Base-by-base conservation (phyloP, 2,797 vertebrate genomes). In the Sebastes matsubarae region DNA sequence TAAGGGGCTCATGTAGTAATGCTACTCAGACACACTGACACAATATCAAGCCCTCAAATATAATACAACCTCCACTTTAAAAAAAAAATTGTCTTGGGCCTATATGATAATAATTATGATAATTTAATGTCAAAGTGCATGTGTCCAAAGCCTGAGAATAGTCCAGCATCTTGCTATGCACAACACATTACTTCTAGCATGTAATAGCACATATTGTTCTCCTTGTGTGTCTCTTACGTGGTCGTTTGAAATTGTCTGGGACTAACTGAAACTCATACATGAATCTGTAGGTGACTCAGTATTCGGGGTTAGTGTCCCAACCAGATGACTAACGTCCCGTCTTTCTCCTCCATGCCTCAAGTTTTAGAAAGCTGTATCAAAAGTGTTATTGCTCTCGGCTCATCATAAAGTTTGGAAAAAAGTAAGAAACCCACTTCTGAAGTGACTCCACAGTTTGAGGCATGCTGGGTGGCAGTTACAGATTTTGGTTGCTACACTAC, bases 401-500 rank as follows among this genome's bases (percentile, higher is more conserved):
- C 34, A 22, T 70, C 11, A 12, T 50, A 63, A 79, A 77, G 60
- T 79, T 88, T 70, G 13, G 25, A 11, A 68, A 81, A 46, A 68
- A 54, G 52, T 30, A 67, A 72, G 65, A 80, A 64, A 67, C 24
- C 25, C 14, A 30, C 30, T 84, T 74, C 12, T 74, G 12, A 29
- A 78, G 73, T 72, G 65, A 86, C 73, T 80, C 38, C 12, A 57
- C 46, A 50, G 22, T 68, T 77, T 59, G 24, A 82, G 57, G 57
- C 76, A 50, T n/a, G 18, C 25, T 68, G 38, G 42, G 36, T 79
- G 34, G 55, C 42, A 54, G 38, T 77, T 83, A 66, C 46, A 74
- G 34, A 84, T 75, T 55, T 6, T 67, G 73, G 38, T 70, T 68
- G 32, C 60, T 30, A 11, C 22, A 10, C 18, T 64, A 25, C 68